phyloP scores from a whole-genome alignment of 2,113 vertebrate genomes.

The Megaceryle maxima region DNA sequence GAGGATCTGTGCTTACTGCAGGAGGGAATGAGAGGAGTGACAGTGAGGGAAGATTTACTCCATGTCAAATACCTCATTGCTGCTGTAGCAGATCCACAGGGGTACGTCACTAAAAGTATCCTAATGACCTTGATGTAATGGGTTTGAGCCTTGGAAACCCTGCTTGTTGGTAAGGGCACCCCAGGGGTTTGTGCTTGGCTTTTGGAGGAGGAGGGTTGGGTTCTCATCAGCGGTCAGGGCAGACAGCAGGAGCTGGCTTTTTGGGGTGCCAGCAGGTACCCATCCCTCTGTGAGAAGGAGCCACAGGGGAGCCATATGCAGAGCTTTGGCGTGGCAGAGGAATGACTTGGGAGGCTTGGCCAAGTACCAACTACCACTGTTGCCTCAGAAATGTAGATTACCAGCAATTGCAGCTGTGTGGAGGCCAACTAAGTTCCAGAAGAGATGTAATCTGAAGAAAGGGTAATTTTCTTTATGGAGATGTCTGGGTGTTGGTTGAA shows the following conservation, averaged over 20 bases:
- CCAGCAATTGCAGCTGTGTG: neutral
- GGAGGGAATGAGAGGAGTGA: neutral
- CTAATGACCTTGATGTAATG: conserved; percentile 1
- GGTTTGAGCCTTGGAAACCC: conserved; percentile 10
- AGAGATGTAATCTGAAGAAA: neutral
- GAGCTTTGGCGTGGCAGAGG: neutral
- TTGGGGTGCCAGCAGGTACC: neutral
- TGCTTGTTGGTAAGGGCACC: neutral
- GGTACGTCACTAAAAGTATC: neutral
- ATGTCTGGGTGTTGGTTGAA: neutral
- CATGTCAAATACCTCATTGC: neutral
- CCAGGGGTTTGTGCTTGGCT: neutral
- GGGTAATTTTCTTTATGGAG: neutral
- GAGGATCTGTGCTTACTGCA: neutral
- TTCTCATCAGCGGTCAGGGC: neutral
- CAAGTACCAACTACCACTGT: neutral
- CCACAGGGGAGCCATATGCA: fast-evolving
- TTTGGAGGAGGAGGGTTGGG: neutral
- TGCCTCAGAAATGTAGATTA: neutral
- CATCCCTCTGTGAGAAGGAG: fast-evolving
- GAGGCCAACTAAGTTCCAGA: neutral
- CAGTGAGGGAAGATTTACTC: neutral
- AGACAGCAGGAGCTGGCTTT: neutral
- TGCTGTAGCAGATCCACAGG: neutral
- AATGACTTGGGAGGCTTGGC: neutral